phyloP scores from a whole-genome alignment of 2,113 vertebrate species.

The Ageneiosus marmoratus region DNA sequence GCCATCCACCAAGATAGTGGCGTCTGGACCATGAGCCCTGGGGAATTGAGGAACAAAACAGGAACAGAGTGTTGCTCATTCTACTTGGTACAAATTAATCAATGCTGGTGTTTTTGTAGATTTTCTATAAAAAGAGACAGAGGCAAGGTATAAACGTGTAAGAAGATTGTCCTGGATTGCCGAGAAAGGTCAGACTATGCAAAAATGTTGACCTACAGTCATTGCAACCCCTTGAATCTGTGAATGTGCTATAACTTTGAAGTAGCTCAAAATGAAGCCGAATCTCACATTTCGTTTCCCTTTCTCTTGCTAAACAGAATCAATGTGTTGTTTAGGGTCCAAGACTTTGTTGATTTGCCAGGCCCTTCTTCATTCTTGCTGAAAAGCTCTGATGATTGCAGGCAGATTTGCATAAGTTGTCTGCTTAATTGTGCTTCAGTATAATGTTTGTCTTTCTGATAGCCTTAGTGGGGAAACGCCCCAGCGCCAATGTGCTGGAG shows the following conservation, averaged over 20 bases:
- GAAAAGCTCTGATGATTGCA: constrained; percentile 40
- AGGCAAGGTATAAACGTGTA: not conserved
- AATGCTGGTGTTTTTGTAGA: not conserved
- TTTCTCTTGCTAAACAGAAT: constrained; percentile 13
- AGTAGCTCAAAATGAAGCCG: constrained; percentile 14
- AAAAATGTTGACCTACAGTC: constrained; percentile 36
- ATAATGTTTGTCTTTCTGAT: constrained; percentile 40
- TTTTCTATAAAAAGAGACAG: constrained; percentile 3
- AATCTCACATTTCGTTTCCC: constrained; percentile 4
- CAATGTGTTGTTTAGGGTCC: not conserved
- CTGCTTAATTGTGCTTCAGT: constrained; percentile 31
- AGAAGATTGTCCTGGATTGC: constrained; percentile 35
- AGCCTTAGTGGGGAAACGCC: constrained; percentile 10
- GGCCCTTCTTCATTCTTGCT: constrained; percentile 1
- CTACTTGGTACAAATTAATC: not conserved
- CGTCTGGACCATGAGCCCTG: constrained; percentile 96
- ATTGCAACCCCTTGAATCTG: constrained; percentile 23
- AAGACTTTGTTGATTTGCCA: constrained; percentile 19
- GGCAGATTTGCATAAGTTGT: constrained; percentile 37
- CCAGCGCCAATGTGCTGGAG: constrained; percentile 23
- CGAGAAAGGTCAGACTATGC: constrained; percentile 36
- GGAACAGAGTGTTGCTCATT: not conserved
- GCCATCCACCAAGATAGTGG: constrained; percentile 94
- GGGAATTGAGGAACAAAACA: not conserved
- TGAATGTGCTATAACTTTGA: constrained; percentile 35